A percentile compares a stretch with the other conserved stretches of the same genome.
phyloP scores from a whole-genome alignment of 2,888 invertebrate genomes.

The Aspidiotus destructor region DNA sequence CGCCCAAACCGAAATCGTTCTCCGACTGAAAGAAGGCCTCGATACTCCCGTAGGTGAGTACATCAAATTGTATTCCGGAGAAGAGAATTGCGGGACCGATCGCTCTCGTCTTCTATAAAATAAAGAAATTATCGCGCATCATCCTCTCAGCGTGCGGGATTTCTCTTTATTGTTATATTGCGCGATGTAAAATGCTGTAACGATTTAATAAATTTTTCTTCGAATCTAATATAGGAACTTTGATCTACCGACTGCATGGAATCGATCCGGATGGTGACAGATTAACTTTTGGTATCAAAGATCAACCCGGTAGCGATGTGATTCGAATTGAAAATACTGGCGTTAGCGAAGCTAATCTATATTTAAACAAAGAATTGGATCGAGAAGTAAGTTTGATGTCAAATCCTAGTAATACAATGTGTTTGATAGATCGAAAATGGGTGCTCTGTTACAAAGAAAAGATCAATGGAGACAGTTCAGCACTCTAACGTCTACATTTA shows the following conservation, averaged over 20 bases:
- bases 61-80: background rate
- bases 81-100: too few species aligned
- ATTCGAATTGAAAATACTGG: constrained; percentile 72
- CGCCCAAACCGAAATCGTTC: constrained; percentile 81
- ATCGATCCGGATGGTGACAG: constrained; percentile 78
- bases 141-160: too few species aligned
- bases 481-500: too few species aligned
- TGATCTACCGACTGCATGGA: constrained; percentile 72
- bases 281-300: constrained; percentile 69
- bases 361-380: constrained; percentile 78
- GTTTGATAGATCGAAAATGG: background rate
- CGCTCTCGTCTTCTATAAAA: too few species aligned
- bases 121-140: too few species aligned
- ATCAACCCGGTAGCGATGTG: constrained; percentile 67
- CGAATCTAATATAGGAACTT: constrained; percentile 54
- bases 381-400: constrained; percentile 57
- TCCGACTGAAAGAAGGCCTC: constrained; percentile 75
- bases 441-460: too few species aligned
- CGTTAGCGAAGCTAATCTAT: constrained; percentile 74
- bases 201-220: too few species aligned
- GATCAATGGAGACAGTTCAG: too few species aligned
- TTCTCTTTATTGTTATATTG: too few species aligned
- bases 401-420: background rate
- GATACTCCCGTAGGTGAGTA: constrained; percentile 74
- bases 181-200: too few species aligned